Evolutionary conservation across 2,113 vertebrate genomes (phyloP), one percentile per base, ranked within the genome.

Genomic region (Cephalopholis sonnerati): DNA sequence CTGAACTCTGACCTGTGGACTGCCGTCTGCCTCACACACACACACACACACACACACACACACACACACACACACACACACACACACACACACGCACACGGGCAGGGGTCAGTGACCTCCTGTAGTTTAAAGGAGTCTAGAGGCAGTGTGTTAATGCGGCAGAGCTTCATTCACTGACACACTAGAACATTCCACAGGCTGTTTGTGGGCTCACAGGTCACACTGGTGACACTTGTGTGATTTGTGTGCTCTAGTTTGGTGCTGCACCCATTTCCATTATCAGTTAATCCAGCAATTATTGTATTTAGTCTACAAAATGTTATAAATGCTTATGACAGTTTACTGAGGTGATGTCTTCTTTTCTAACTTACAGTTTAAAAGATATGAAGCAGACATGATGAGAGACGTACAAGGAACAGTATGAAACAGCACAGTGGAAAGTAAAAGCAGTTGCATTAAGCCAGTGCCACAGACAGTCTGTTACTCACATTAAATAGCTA

Each of bases 111-210:
- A 83, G 59, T 54, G 76, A 61, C 73, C 77, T 79, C 85, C 82
- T 54, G 89, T 77, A 68, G 81, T 89, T 88, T 83, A 75, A 75
- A 72, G 84, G 68, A 90, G 85, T 89, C 88, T 94, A 1, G 55
- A 84, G 85, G 57, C 53, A 71, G 80, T 80, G 85, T 92, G 93
- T 91, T 91, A 94, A 94, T 75, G 78, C 85, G 77, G 76, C 68
- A 57, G 8, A 87, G 74, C 83, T 84, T 77, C 86, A 91, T 95
- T 95, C 87, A 86, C 93, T 92, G 77, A 87, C 89, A 94, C 90
- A 94, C 91, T 82, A 79, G 25, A 92, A 94, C 84, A 93, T 93
- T 94, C 91, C 91, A 58, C 79, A 69, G 62, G 61, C 70, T 77
- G 85, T 79, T 70, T 82, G 53, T 18, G 20, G 81, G 18, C 48